phyloP scores from a whole-genome alignment of 2,113 vertebrate species.

The Lanius collurio region DNA sequence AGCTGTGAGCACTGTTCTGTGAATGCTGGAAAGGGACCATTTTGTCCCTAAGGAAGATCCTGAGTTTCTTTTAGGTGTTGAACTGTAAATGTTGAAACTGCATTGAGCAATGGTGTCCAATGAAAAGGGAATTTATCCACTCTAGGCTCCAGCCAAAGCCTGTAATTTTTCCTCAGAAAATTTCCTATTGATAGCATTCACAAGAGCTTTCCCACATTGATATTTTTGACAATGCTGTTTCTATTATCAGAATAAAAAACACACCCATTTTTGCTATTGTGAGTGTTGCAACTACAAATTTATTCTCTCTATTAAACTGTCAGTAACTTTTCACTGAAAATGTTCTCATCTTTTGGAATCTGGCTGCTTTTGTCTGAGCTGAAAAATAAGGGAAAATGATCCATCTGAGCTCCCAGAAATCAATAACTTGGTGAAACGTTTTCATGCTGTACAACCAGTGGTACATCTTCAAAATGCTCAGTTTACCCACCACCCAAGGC shows the following conservation, averaged over 20 bases:
- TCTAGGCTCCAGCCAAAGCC: not conserved
- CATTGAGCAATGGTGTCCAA: not conserved
- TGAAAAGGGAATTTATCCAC: not conserved
- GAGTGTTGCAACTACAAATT: not conserved
- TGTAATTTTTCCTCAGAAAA: not conserved
- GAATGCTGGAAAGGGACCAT: not conserved
- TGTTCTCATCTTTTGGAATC: not conserved
- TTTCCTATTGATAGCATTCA: not conserved
- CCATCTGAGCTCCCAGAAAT: not conserved
- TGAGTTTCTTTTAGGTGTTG: not conserved
- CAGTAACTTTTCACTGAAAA: not conserved
- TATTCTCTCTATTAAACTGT: not conserved
- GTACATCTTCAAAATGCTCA: not conserved
- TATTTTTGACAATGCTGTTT: not conserved
- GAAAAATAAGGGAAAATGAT: not conserved
- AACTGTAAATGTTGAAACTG: not conserved
- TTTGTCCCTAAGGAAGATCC: not conserved
- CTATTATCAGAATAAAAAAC: constrained; percentile 7
- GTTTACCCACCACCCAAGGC: not conserved
- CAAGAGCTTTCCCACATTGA: not conserved
- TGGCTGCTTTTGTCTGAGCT: not conserved
- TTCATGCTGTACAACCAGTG: not conserved
- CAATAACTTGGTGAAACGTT: not conserved
- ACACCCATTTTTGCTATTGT: not conserved
- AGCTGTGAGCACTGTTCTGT: not conserved